phyloP scores from a whole-genome alignment of 2,113 vertebrate genomes.

The Rhabdornis inornatus region DNA sequence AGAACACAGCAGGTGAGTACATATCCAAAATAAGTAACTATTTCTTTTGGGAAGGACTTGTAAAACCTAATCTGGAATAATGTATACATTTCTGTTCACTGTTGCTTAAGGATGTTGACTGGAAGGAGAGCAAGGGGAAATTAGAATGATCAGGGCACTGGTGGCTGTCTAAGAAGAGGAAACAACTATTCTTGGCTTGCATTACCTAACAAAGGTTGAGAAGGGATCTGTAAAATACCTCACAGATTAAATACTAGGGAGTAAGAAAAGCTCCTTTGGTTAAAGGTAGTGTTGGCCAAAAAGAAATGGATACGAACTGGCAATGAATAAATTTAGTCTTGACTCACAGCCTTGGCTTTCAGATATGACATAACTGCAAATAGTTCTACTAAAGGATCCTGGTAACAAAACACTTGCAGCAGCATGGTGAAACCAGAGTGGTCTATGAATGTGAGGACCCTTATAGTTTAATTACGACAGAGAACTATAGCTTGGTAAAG shows the following conservation, averaged over 20 bases:
- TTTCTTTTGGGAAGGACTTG: neutral
- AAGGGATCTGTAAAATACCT: slow-evolving; percentile 20
- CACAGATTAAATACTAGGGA: neutral
- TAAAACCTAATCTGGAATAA: neutral
- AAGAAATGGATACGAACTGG: slow-evolving; percentile 21
- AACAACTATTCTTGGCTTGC: neutral
- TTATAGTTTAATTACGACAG: neutral
- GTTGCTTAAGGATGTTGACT: neutral
- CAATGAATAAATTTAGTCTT: slow-evolving; percentile 14
- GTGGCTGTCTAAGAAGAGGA: neutral
- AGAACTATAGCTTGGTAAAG: neutral
- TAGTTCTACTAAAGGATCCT: neutral
- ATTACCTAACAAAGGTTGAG: neutral
- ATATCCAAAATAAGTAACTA: neutral
- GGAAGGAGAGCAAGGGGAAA: neutral
- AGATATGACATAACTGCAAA: neutral
- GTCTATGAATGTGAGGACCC: neutral
- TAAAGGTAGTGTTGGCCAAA: neutral
- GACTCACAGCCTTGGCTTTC: neutral
- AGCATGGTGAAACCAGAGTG: neutral
- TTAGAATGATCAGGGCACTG: neutral
- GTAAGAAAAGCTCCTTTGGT: neutral
- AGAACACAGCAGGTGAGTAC: neutral
- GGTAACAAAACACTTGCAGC: neutral
- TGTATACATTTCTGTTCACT: neutral